A percentile compares a stretch with the other conserved stretches of the same genome.
Conservation (phyloP, 2,113 vertebrate species). For the Python bivittatus region DNA sequence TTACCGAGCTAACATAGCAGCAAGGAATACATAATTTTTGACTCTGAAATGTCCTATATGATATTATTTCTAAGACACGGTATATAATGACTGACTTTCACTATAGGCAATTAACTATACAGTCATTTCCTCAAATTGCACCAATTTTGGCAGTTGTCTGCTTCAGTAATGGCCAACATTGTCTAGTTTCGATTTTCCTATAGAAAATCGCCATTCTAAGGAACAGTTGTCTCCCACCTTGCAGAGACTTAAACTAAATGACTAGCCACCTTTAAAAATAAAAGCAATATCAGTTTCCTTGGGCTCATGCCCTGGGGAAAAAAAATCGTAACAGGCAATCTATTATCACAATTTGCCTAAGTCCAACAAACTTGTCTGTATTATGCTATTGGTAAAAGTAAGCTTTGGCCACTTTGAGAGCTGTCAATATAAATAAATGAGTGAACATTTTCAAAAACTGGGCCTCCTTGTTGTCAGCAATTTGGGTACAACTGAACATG, state of each 20-base stretch:
- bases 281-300: not conserved
- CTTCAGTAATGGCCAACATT: not conserved
- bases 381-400: not conserved
- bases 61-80: not conserved
- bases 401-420: no score
- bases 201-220: not conserved
- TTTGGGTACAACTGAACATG: not conserved
- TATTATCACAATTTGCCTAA: not conserved
- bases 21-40: not conserved
- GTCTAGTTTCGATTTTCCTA: not conserved
- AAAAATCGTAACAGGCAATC: not conserved
- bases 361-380: not conserved
- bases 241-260: not conserved
- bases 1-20: not conserved
- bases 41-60: not conserved
- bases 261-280: not conserved
- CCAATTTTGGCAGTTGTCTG: not conserved
- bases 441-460: not conserved
- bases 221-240: no score
- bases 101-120: conserved; percentile 5
- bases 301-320: not conserved
- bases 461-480: not conserved
- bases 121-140: not conserved
- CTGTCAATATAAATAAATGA: not conserved
- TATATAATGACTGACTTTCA: not conserved